Percentiles rank a stretch among this genome's conserved stretches.
Conservation (phyloP, 2,797 vertebrate genomes). For the Megalops cyprinoides region DNA sequence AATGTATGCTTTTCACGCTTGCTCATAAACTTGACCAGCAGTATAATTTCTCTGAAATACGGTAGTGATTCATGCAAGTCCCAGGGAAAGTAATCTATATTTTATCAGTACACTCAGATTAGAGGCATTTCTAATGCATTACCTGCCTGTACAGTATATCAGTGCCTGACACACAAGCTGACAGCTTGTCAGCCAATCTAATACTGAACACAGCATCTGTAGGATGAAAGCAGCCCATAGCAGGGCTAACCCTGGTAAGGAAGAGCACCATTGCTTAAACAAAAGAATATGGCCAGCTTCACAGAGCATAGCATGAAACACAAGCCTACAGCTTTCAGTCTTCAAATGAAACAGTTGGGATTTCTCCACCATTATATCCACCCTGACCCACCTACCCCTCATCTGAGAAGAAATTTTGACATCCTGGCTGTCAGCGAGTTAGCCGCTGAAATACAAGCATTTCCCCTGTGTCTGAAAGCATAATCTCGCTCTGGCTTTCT, state of each 20-base stretch:
- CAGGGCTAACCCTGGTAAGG: conserved; percentile 24
- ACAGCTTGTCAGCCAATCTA: background rate
- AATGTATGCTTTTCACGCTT: background rate
- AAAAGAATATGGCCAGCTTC: background rate
- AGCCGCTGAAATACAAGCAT: too few relatives aligned
- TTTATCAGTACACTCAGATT: background rate
- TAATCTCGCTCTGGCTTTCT: too few relatives aligned
- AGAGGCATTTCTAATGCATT: background rate
- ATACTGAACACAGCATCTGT: conserved; percentile 14
- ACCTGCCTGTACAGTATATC: background rate
- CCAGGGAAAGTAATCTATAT: background rate
- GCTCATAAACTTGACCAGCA: background rate
- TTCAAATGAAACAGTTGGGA: conserved; percentile 29
- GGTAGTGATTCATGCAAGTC: background rate
- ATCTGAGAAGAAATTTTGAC: background rate
- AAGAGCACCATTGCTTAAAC: conserved; percentile 27
- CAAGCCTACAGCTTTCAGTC: conserved; percentile 23
- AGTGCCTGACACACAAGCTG: conserved; percentile 24
- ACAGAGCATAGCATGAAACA: conserved; percentile 26
- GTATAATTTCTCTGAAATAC: too few relatives aligned
- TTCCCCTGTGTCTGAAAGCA: too few relatives aligned
- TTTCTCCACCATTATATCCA: background rate
- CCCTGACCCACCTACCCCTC: background rate
- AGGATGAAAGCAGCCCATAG: conserved; percentile 18
- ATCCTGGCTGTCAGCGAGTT: background rate